Evolutionary conservation across 1,140 invertebrate species (phyloP).

Genomic region (Solen grandis): DNA sequence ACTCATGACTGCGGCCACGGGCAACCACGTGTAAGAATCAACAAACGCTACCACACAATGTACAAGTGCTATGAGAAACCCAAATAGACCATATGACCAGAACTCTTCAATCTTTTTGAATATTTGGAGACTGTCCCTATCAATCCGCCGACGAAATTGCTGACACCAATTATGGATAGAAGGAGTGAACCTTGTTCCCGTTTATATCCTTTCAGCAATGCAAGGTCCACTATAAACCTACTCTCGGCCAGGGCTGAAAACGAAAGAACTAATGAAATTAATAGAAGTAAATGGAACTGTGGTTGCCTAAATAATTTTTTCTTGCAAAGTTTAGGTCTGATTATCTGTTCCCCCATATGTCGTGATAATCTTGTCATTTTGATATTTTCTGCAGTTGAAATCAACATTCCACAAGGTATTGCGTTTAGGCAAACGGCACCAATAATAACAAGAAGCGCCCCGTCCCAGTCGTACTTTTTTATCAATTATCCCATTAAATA

Average conservation of each 20-base stretch:
- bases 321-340: slow-evolving; percentile 26
- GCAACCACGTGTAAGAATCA: slow-evolving; percentile 8
- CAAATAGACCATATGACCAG: slow-evolving; percentile 35
- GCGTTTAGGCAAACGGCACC: slow-evolving; percentile 31
- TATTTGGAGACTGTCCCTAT: slow-evolving; percentile 19
- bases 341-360: background rate
- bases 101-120: slow-evolving; percentile 12
- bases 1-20: slow-evolving; percentile 14
- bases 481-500: slow-evolving; percentile 34
- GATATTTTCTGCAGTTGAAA: background rate
- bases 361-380: background rate
- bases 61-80: background rate
- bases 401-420: slow-evolving; percentile 38
- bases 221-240: slow-evolving; percentile 29
- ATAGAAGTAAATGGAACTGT: slow-evolving; percentile 24
- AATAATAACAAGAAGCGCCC: slow-evolving; percentile 12
- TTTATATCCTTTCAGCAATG: slow-evolving; percentile 19
- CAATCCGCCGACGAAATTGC: slow-evolving; percentile 24
- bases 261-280: slow-evolving; percentile 29
- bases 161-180: slow-evolving; percentile 26
- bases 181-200: slow-evolving; percentile 26
- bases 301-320: slow-evolving; percentile 1
- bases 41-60: slow-evolving; percentile 28
- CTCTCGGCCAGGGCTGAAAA: slow-evolving; percentile 44
- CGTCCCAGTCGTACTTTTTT: slow-evolving; percentile 34